These are phyloP conservation scores for Anas flavirostris DNA, from an alignment of 2,797 vertebrate genomes.

Conservation along the genomic window DNA sequence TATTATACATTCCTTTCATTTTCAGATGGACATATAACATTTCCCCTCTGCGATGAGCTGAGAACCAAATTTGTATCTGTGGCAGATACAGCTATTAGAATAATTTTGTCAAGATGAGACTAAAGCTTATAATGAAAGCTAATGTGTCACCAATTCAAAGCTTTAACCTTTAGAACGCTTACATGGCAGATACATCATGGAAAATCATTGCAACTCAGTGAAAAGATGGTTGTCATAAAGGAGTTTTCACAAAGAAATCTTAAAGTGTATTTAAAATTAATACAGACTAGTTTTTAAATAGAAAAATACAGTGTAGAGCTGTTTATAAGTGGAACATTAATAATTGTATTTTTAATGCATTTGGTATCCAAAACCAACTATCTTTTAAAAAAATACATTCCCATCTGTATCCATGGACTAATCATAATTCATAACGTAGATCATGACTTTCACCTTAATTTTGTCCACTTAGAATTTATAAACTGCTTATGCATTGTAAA, in stretches of 20 bases:
- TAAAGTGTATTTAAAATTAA: neutral
- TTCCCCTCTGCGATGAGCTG: neutral
- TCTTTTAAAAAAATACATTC: neutral
- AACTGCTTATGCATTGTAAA: neutral
- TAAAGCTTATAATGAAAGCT: conserved; percentile 54
- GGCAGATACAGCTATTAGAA: conserved; percentile 4
- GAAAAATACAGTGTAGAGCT: neutral
- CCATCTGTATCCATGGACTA: neutral
- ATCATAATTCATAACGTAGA: neutral
- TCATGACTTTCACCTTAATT: neutral
- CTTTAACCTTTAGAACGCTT: conserved; percentile 39
- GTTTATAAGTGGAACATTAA: neutral
- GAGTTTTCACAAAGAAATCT: neutral
- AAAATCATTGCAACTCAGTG: neutral
- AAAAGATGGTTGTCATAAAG: neutral
- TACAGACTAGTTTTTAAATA: neutral
- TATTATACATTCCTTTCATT: conserved; percentile 7
- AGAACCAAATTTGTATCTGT: neutral
- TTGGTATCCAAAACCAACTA: neutral
- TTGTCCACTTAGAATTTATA: neutral
- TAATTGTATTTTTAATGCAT: neutral
- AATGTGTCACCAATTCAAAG: neutral
- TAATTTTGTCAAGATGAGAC: conserved; percentile 35
- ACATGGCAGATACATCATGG: neutral
- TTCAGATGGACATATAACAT: neutral